These are phyloP conservation scores for Peromyscus attwateri DNA, from an alignment of 2,797 vertebrate genomes.

Conservation along the genomic window DNA sequence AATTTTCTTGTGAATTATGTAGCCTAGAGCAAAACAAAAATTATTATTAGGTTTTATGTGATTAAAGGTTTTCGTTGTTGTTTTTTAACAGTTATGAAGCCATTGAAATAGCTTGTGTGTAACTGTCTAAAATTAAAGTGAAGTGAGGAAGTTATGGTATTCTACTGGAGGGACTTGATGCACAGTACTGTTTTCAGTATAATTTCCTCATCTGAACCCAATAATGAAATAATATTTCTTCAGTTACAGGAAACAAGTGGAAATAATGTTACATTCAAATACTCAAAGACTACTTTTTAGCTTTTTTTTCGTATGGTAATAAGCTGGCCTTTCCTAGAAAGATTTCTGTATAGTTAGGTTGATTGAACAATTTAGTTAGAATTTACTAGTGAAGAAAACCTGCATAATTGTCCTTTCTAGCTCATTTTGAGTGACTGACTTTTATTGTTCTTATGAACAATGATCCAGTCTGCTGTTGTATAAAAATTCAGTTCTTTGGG, in stretches of 20 bases:
- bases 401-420: conserved; percentile 23
- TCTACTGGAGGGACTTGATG: background rate
- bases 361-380: conserved; percentile 31
- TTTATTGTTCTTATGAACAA: conserved; percentile 20
- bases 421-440: conserved; percentile 62
- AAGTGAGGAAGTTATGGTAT: background rate
- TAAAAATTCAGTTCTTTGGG: conserved; percentile 67
- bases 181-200: background rate
- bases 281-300: background rate
- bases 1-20: conserved; percentile 17
- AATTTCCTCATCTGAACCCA: background rate
- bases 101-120: conserved; percentile 1
- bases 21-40: background rate
- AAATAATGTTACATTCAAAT: background rate
- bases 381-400: conserved; percentile 47
- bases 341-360: background rate
- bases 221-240: background rate
- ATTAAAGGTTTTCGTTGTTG: background rate
- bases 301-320: background rate
- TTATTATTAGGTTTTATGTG: conserved; percentile 9
- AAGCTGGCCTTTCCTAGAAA: conserved; percentile 43
- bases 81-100: background rate
- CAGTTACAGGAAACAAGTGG: background rate
- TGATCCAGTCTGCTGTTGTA: background rate
- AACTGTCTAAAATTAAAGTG: conserved; percentile 26